Conservation (phyloP, 1,140 invertebrate species). For the Arion vulgaris region DNA sequence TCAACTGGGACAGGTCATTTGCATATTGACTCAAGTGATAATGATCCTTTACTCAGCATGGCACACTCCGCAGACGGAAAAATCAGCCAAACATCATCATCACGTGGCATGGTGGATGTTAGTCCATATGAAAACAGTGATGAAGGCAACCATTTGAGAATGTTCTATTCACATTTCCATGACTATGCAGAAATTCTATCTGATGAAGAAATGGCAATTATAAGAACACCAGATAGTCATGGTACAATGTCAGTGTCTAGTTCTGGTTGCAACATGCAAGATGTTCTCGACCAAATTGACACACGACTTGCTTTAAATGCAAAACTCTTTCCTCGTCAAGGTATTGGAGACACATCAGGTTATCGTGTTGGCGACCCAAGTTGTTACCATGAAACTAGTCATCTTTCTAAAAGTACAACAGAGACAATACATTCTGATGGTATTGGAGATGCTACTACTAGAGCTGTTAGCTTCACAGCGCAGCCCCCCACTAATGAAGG, state of each 20-base stretch:
- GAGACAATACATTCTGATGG: neutral
- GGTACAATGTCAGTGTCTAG: conserved; percentile 35
- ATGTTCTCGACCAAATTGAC: conserved; percentile 44
- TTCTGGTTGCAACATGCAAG: conserved; percentile 47
- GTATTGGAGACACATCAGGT: conserved; percentile 20
- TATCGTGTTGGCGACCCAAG: conserved; percentile 9
- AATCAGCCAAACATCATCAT: neutral
- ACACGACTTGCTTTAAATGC: conserved; percentile 29
- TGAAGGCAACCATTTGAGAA: conserved; percentile 4
- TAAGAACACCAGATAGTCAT: conserved; percentile 4
- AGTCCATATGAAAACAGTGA: conserved; percentile 31
- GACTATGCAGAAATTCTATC: conserved; percentile 66
- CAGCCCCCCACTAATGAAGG: neutral
- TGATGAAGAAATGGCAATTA: conserved; percentile 45
- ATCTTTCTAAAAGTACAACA: neutral
- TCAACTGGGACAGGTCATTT: conserved; percentile 32
- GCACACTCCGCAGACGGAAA: neutral
- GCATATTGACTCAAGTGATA: conserved; percentile 2
- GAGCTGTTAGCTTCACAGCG: neutral
- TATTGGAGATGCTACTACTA: neutral
- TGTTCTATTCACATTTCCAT: conserved; percentile 52
- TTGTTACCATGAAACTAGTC: neutral
- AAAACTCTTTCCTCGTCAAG: conserved; percentile 32
- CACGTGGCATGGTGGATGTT: neutral
- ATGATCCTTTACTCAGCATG: neutral